A percentile compares a stretch with the other conserved stretches of the same genome.
phyloP scores from a whole-genome alignment of 1,140 invertebrate species.

The Sitophilus oryzae region DNA sequence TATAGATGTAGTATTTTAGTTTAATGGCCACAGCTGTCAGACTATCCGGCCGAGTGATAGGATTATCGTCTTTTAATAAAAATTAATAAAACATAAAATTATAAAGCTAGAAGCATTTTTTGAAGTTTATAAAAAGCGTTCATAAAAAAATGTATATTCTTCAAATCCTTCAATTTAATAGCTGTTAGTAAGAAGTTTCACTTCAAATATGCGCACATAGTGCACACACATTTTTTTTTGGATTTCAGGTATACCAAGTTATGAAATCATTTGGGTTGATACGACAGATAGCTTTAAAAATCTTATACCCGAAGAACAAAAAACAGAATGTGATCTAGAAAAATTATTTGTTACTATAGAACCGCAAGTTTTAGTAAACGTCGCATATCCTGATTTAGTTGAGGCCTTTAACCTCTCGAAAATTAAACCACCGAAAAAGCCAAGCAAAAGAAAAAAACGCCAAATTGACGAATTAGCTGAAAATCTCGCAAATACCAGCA shows the following conservation, averaged over 20 bases:
- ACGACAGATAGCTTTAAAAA: slow-evolving; percentile 49
- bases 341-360: slow-evolving; percentile 60
- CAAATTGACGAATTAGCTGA: slow-evolving; percentile 26
- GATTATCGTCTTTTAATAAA: no score
- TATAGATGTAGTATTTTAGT: no score
- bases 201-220: no score
- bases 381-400: slow-evolving; percentile 62
- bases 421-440: slow-evolving; percentile 43
- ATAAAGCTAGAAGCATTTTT: no score
- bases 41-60: no score
- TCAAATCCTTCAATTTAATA: no score
- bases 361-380: slow-evolving; percentile 54
- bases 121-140: no score
- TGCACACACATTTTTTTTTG: no score
- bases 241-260: slow-evolving; percentile 54
- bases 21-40: no score
- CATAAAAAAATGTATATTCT: no score
- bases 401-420: slow-evolving; percentile 54
- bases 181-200: no score
- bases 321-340: slow-evolving; percentile 44
- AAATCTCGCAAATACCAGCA: slow-evolving; percentile 29
- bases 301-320: slow-evolving; percentile 53
- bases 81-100: no score
- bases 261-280: slow-evolving; percentile 66
- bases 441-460: slow-evolving; percentile 47